These are phyloP conservation scores for Albula glossodonta DNA, from an alignment of 2,113 vertebrate species.

Conservation along the genomic window DNA sequence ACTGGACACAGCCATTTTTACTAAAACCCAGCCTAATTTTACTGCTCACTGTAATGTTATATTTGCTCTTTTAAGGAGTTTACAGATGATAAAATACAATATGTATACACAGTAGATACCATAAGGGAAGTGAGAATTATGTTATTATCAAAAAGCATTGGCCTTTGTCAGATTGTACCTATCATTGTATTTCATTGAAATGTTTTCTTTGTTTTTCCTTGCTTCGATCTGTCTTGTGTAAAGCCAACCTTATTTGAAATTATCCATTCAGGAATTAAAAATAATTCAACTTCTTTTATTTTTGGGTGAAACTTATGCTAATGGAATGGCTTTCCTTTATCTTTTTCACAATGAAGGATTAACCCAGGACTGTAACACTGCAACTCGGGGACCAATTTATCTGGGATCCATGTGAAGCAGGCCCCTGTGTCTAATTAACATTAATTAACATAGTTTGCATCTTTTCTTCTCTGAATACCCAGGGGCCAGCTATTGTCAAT, in stretches of 20 bases:
- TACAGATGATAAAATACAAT: not conserved
- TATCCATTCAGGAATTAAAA: slow-evolving; percentile 68
- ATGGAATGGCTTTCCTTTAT: slow-evolving; percentile 79
- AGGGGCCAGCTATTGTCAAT: slow-evolving; percentile 74
- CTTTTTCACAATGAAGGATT: slow-evolving; percentile 83
- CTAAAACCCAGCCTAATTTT: not conserved
- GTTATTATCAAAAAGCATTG: not conserved
- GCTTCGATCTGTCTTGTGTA: slow-evolving; percentile 43
- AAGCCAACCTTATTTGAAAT: slow-evolving; percentile 66
- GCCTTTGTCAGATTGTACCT: not conserved
- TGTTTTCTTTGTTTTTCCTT: not conserved
- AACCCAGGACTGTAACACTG: slow-evolving; percentile 73
- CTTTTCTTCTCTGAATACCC: slow-evolving; percentile 71
- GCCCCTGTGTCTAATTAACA: slow-evolving; percentile 80
- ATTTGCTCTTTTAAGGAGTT: not conserved
- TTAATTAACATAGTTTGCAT: slow-evolving; percentile 83
- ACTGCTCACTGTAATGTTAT: not conserved
- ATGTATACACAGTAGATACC: not conserved
- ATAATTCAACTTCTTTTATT: slow-evolving; percentile 70
- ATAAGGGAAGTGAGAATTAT: not conserved
- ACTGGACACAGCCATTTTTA: not conserved
- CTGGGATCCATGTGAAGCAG: slow-evolving; percentile 70
- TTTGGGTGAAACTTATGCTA: slow-evolving; percentile 72
- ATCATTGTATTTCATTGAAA: not conserved
- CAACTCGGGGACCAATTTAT: slow-evolving; percentile 83